Percentiles rank a stretch among this genome's conserved stretches.
phyloP scores from a whole-genome alignment of 1,140 invertebrate genomes.

The Drosophila paulistorum region DNA sequence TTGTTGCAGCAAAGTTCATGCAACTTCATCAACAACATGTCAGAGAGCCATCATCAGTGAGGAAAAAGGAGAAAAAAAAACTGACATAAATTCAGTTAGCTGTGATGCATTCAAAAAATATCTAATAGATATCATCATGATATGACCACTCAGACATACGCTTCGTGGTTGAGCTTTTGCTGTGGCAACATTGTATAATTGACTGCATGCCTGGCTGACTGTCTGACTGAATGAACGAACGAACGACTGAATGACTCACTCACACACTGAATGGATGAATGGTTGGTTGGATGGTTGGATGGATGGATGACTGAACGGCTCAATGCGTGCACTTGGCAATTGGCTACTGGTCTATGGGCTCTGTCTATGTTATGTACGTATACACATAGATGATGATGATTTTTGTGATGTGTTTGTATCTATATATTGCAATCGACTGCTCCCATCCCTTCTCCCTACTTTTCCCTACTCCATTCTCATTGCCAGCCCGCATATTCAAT shows the following conservation, averaged over 20 bases:
- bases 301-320: constrained; percentile 42
- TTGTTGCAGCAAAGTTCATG: constrained; percentile 44
- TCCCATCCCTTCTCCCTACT: constrained; percentile 10
- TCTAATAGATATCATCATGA: constrained; percentile 71
- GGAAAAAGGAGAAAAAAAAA: constrained; percentile 32
- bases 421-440: constrained; percentile 26
- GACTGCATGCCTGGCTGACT: constrained; percentile 56
- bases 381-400: neutral
- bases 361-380: neutral
- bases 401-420: constrained; percentile 40
- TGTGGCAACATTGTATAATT: constrained; percentile 72
- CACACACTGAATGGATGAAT: constrained; percentile 20
- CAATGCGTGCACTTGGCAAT: constrained; percentile 68
- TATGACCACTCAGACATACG: constrained; percentile 25
- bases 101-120: constrained; percentile 72
- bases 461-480: constrained; percentile 11
- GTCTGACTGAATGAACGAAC: constrained; percentile 23
- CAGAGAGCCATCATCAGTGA: constrained; percentile 40
- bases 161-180: constrained; percentile 41
- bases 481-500: constrained; percentile 66
- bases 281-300: constrained; percentile 7
- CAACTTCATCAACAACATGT: constrained; percentile 60
- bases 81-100: constrained; percentile 78
- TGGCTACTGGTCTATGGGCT: constrained; percentile 41
- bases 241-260: too few species aligned